These are phyloP conservation scores for Drosophila hamatofila DNA, from an alignment of 2,888 invertebrate genomes.

Conservation along the genomic window DNA sequence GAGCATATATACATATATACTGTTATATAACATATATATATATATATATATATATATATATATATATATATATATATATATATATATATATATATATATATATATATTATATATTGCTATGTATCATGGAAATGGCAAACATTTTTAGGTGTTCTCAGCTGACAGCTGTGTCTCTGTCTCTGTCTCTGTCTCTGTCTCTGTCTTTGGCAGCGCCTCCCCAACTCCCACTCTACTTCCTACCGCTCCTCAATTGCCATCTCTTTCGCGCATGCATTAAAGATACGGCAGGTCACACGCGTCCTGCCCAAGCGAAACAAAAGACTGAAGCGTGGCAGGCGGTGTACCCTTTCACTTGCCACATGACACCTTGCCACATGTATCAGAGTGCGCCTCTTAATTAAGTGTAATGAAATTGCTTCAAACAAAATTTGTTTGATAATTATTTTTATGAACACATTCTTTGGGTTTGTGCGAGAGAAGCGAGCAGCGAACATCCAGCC, in stretches of 20 bases:
- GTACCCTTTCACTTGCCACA: constrained; percentile 43
- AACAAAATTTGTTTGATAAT: constrained; percentile 36
- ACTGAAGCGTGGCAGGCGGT: constrained; percentile 27
- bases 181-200: neutral
- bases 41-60: neutral
- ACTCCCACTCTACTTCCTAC: too few species aligned
- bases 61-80: neutral
- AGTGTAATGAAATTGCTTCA: constrained; percentile 43
- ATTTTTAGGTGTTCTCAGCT: constrained; percentile 10
- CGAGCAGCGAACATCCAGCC: neutral
- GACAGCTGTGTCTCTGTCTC: constrained; percentile 13
- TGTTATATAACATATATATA: neutral
- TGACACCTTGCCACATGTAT: constrained; percentile 25
- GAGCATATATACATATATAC: neutral
- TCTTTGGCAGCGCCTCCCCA: neutral
- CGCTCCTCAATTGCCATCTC: neutral
- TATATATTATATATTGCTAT: neutral
- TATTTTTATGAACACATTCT: constrained; percentile 28
- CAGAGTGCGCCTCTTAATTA: constrained; percentile 42
- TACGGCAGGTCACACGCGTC: constrained; percentile 18
- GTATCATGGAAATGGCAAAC: constrained; percentile 27
- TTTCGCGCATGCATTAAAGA: constrained; percentile 20
- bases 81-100: neutral
- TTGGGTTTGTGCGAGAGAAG: neutral
- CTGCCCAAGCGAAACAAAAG: constrained; percentile 6